Evolutionary conservation across 2,113 vertebrate genomes (phyloP).

Genomic region (Ciconia boyciana): DNA sequence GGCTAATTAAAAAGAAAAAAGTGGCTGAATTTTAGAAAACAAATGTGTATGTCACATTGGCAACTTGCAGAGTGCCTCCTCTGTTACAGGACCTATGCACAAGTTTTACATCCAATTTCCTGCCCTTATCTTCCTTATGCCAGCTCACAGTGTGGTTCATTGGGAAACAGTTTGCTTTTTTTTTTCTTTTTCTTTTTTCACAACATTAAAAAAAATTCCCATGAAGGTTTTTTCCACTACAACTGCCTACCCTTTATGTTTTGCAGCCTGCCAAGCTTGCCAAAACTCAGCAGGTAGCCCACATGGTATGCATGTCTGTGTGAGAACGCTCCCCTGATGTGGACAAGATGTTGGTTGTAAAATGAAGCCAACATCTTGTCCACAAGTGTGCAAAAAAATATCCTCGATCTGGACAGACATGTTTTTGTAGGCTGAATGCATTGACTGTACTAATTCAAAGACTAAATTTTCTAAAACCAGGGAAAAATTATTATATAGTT

Average conservation of each 20-base stretch:
- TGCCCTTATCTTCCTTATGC: constrained; percentile 75
- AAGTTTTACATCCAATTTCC: constrained; percentile 77
- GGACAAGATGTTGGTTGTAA: constrained; percentile 82
- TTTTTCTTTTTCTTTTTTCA: constrained; percentile 30
- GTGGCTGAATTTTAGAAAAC: constrained; percentile 69
- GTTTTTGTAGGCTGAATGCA: constrained; percentile 47
- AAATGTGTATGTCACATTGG: constrained; percentile 66
- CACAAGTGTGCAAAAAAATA: constrained; percentile 77
- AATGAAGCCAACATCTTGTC: constrained; percentile 79
- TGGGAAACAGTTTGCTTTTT: constrained; percentile 62
- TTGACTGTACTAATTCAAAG: constrained; percentile 41
- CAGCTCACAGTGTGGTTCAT: constrained; percentile 77
- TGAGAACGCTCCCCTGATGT: constrained; percentile 79
- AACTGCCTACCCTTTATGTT: constrained; percentile 75
- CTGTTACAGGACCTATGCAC: constrained; percentile 63
- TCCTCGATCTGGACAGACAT: constrained; percentile 19
- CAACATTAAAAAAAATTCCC: constrained; percentile 72
- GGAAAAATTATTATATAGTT: neutral
- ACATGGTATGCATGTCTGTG: constrained; percentile 78
- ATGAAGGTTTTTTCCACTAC: constrained; percentile 74
- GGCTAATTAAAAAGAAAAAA: constrained; percentile 77
- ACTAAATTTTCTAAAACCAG: constrained; percentile 36
- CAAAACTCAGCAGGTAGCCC: constrained; percentile 81
- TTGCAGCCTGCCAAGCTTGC: constrained; percentile 76
- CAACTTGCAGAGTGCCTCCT: constrained; percentile 67